These are phyloP conservation scores for Leucophenga varia DNA, from an alignment of 1,140 invertebrate species.

Conservation along the genomic window DNA sequence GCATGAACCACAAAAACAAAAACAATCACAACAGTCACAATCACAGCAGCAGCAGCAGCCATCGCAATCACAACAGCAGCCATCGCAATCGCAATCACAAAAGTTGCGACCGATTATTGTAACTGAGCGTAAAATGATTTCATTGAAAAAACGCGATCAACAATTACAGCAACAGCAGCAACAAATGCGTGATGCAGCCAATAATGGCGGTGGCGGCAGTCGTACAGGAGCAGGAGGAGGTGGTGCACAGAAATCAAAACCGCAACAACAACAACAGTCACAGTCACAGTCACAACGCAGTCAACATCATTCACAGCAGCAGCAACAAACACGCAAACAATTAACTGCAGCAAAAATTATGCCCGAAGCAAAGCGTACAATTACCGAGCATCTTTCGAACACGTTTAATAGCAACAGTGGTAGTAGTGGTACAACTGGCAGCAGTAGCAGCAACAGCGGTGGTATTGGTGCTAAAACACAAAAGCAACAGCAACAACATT, in stretches of 20 bases:
- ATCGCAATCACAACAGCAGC: constrained; percentile 28
- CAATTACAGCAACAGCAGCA: constrained; percentile 19
- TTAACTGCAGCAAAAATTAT: constrained; percentile 48
- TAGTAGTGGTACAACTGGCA: not conserved
- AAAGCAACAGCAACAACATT: constrained; percentile 25
- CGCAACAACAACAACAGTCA: constrained; percentile 4
- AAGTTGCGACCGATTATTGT: constrained; percentile 33
- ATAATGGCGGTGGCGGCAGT: constrained; percentile 10
- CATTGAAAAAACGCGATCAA: constrained; percentile 45
- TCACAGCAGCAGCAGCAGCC: not conserved
- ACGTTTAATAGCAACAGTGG: not conserved
- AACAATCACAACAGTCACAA: not conserved
- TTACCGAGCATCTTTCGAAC: constrained; percentile 40
- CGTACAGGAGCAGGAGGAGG: constrained; percentile 1
- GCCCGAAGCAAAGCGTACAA: constrained; percentile 48
- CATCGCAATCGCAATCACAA: constrained; percentile 21
- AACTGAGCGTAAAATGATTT: constrained; percentile 50
- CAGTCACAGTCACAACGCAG: constrained; percentile 1
- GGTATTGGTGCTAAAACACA: constrained; percentile 10
- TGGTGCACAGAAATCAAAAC: not conserved
- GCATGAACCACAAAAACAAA: not conserved
- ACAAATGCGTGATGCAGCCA: constrained; percentile 1
- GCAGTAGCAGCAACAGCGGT: constrained; percentile 3
- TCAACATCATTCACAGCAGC: not conserved
- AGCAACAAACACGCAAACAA: constrained; percentile 28